phyloP scores from a whole-genome alignment of 92 coral and sea anemone genomes.

The Epizoanthus ramosus region DNA sequence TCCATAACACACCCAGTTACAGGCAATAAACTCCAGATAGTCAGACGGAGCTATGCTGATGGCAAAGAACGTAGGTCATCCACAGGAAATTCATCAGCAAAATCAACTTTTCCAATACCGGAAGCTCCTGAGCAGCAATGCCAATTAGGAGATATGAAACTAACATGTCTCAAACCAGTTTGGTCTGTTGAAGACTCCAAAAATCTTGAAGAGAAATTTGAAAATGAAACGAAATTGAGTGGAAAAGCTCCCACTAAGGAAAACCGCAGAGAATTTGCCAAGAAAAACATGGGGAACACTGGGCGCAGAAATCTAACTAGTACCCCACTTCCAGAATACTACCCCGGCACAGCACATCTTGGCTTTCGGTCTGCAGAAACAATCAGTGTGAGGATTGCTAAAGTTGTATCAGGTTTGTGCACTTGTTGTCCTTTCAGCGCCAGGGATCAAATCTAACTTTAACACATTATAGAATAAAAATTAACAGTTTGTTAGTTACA shows the following conservation, averaged over 20 bases:
- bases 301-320: conserved; percentile 46
- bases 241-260: conserved; percentile 53
- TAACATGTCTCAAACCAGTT: conserved; percentile 54
- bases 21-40: conserved; percentile 29
- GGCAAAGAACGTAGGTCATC: conserved; percentile 54
- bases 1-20: conserved; percentile 36
- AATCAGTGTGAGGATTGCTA: conserved; percentile 53
- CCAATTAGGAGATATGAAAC: conserved; percentile 58
- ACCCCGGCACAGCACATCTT: conserved; percentile 60
- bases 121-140: conserved; percentile 59
- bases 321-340: conserved; percentile 47
- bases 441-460: neutral
- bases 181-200: conserved; percentile 42
- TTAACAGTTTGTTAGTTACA: neutral
- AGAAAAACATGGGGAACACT: conserved; percentile 46
- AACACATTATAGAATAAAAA: neutral
- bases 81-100: conserved; percentile 60
- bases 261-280: conserved; percentile 60
- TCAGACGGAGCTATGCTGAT: conserved; percentile 52
- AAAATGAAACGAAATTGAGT: no score
- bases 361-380: conserved; percentile 67
- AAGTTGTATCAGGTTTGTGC: conserved; percentile 52
- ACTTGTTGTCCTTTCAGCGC: neutral
- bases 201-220: conserved; percentile 28
- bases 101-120: conserved; percentile 65